These are phyloP conservation scores for Penelope pileata DNA, from an alignment of 2,113 vertebrate genomes.

Conservation along the genomic window DNA sequence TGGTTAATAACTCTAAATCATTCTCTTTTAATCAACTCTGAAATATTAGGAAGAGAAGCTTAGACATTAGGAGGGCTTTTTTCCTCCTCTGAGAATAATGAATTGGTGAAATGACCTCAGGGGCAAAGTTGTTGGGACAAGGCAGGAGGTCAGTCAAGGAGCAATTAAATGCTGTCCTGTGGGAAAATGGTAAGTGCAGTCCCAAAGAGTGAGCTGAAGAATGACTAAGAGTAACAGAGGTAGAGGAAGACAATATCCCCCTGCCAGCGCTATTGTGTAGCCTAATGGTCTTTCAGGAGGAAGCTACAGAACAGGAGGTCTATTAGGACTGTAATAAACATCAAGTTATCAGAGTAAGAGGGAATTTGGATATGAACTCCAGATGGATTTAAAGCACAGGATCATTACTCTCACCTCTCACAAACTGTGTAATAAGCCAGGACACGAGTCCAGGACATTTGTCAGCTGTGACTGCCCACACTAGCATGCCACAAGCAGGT, in stretches of 20 bases:
- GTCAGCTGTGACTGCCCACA: not conserved
- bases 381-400: conserved; percentile 17
- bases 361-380: conserved; percentile 19
- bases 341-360: conserved; percentile 11
- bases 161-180: conserved; percentile 66
- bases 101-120: conserved; percentile 61
- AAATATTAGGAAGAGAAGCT: conserved; percentile 26
- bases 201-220: not conserved
- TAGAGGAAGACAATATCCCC: not conserved
- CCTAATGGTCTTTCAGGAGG: not conserved
- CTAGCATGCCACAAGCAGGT: not conserved
- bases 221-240: not conserved
- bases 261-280: not conserved
- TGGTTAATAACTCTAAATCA: conserved; percentile 15
- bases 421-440: not conserved
- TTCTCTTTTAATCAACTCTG: conserved; percentile 10
- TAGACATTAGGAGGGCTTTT: not conserved
- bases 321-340: conserved; percentile 46
- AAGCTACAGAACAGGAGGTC: conserved; percentile 14
- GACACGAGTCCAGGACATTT: not conserved
- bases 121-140: conserved; percentile 74
- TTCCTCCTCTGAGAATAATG: conserved; percentile 40
- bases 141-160: conserved; percentile 70
- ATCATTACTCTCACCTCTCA: conserved; percentile 32
- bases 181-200: conserved; percentile 31